Conservation (phyloP, 2,888 invertebrate species). For the Pycnomerus fuliginosus region DNA sequence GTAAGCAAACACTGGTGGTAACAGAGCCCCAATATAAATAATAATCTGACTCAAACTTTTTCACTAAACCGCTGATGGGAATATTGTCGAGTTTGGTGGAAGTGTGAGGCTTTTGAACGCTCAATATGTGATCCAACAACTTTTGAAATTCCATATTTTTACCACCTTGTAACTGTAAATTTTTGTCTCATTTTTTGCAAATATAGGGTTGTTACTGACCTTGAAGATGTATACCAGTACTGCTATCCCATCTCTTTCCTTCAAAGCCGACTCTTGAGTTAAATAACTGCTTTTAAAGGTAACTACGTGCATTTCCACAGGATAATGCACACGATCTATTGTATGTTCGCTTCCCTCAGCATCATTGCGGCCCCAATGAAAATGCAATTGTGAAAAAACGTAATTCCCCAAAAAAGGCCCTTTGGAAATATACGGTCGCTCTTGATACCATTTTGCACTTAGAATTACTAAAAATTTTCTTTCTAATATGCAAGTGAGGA, state of each 20-base stretch:
- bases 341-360: conserved; percentile 67
- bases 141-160: conserved; percentile 52
- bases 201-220: no score
- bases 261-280: conserved; percentile 62
- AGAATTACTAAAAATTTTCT: conserved; percentile 55
- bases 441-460: conserved; percentile 63
- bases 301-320: conserved; percentile 66
- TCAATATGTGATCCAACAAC: conserved; percentile 55
- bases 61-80: conserved; percentile 56
- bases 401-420: conserved; percentile 64
- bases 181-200: no score
- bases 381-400: conserved; percentile 66
- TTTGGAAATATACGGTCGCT: conserved; percentile 60
- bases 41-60: conserved; percentile 62
- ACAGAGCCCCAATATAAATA: conserved; percentile 66
- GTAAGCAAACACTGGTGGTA: conserved; percentile 51
- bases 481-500: no score
- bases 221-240: conserved; percentile 62
- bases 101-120: conserved; percentile 56
- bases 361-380: conserved; percentile 67
- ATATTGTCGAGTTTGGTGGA: conserved; percentile 56
- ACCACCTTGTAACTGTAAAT: conserved; percentile 55
- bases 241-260: conserved; percentile 58
- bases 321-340: conserved; percentile 57
- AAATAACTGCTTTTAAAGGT: conserved; percentile 62